Conservation (phyloP, 1,140 invertebrate species). For the Pararge aegeria region DNA sequence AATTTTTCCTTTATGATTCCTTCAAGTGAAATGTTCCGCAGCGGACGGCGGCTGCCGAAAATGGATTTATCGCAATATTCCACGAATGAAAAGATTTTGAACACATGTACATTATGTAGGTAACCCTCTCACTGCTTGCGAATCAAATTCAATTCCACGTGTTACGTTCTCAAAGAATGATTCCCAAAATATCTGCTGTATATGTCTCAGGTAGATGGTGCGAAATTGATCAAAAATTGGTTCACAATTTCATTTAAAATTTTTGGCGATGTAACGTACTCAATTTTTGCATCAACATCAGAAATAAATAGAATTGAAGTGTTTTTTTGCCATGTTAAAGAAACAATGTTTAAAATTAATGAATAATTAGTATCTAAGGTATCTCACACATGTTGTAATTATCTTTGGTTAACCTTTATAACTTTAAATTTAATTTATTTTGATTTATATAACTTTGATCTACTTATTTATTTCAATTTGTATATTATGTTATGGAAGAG, state of each 20-base stretch:
- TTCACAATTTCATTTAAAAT: neutral
- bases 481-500: too few relatives aligned
- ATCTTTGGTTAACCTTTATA: too few relatives aligned
- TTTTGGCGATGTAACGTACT: neutral
- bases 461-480: too few relatives aligned
- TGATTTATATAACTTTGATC: too few relatives aligned
- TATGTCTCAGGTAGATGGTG: neutral
- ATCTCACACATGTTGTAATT: too few relatives aligned
- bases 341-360: too few relatives aligned
- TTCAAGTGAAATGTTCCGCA: conserved; percentile 7
- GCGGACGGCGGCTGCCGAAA: neutral
- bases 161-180: conserved; percentile 4
- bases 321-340: too few relatives aligned
- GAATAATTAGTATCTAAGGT: too few relatives aligned
- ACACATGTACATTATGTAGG: conserved; percentile 10
- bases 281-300: too few relatives aligned
- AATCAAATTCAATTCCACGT: conserved; percentile 6
- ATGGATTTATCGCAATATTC: conserved; percentile 17
- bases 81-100: conserved; percentile 1
- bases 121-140: neutral
- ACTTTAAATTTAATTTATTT: too few relatives aligned
- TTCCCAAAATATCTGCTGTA: neutral
- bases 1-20: too few relatives aligned
- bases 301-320: too few relatives aligned
- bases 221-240: neutral